These are phyloP conservation scores for Drosophila flavopinicola DNA, from an alignment of 2,888 invertebrate species.

Conservation along the genomic window DNA sequence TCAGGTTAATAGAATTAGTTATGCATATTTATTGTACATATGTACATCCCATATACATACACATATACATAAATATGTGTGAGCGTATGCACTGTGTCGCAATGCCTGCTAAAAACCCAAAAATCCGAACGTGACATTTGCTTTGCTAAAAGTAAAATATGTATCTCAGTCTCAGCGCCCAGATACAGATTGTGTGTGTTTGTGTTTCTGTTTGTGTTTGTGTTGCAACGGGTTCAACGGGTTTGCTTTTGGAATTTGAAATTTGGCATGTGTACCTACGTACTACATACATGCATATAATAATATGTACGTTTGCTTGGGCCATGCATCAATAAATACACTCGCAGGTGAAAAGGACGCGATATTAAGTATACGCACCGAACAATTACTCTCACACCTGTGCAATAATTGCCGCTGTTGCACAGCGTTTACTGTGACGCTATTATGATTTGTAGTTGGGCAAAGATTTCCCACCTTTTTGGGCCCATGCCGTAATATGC, in stretches of 20 bases:
- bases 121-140: constrained; percentile 61
- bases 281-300: not conserved
- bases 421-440: not conserved
- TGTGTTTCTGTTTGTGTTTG: constrained; percentile 17
- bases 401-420: too few relatives aligned
- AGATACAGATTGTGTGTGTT: constrained; percentile 46
- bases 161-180: constrained; percentile 48
- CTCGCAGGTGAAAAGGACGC: too few relatives aligned
- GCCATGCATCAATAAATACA: constrained; percentile 11
- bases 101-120: constrained; percentile 44
- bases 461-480: constrained; percentile 8
- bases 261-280: constrained; percentile 30
- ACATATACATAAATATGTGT: not conserved
- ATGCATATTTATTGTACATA: constrained; percentile 14
- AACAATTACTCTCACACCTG: not conserved
- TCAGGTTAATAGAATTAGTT: constrained; percentile 17
- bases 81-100: constrained; percentile 47
- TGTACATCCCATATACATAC: not conserved
- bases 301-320: not conserved
- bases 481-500: not conserved
- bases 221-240: constrained; percentile 68
- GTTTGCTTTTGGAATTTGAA: constrained; percentile 66
- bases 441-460: constrained; percentile 2
- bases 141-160: constrained; percentile 39
- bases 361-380: constrained; percentile 21